Evolutionary conservation across 2,113 vertebrate genomes (phyloP).

Genomic region (Rattus rattus): DNA sequence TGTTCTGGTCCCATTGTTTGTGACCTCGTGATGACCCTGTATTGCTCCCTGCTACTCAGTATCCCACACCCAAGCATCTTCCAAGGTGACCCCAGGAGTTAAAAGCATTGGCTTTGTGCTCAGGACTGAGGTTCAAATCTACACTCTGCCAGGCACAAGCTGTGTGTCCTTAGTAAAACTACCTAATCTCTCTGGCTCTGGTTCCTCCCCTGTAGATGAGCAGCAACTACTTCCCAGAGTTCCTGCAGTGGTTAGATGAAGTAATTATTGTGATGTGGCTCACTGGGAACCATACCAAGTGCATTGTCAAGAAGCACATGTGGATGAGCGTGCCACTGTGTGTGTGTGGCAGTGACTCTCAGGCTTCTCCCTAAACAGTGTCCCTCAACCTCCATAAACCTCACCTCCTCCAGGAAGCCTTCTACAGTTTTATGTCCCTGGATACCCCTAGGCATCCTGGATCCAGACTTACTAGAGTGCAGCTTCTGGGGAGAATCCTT

Average conservation of each 20-base stretch:
- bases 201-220: neutral
- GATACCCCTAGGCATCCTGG: neutral
- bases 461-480: neutral
- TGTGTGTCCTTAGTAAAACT: neutral
- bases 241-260: neutral
- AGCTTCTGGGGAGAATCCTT: neutral
- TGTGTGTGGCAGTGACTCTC: neutral
- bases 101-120: neutral
- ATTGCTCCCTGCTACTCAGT: neutral
- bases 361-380: rapidly evolving
- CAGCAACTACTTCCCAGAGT: neutral
- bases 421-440: neutral
- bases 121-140: neutral
- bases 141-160: neutral
- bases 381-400: neutral
- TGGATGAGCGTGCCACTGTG: no score
- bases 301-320: neutral
- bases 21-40: neutral
- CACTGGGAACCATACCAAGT: neutral
- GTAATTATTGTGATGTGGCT: no score
- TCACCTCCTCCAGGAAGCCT: conserved; percentile 15
- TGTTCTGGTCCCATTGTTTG: neutral
- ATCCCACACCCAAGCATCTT: neutral
- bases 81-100: neutral
- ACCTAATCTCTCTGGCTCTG: neutral